Percentiles rank a stretch among this genome's conserved stretches.
These are phyloP conservation scores for Sitta carolinensis DNA, from an alignment of 2,797 vertebrate genomes.

Conservation along the genomic window DNA sequence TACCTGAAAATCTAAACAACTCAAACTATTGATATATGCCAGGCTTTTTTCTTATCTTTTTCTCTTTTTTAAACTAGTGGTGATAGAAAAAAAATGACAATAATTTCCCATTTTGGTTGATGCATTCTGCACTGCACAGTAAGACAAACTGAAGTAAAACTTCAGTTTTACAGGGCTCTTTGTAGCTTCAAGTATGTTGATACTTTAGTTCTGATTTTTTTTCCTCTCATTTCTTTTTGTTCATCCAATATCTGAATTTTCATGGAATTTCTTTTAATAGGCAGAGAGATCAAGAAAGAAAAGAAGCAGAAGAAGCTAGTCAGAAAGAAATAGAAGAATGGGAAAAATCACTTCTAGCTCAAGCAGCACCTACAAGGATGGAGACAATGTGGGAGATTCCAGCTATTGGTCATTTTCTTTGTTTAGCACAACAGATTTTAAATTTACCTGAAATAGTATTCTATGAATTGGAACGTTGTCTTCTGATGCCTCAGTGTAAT, in stretches of 20 bases:
- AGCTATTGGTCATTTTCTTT: slow-evolving; percentile 97
- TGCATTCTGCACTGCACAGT: neutral
- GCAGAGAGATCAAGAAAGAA: slow-evolving; percentile 93
- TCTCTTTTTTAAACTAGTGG: neutral
- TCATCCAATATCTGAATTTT: neutral
- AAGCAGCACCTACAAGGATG: slow-evolving; percentile 86
- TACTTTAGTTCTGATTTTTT: neutral
- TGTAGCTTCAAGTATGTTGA: neutral
- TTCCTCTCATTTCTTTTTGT: neutral
- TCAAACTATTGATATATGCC: neutral
- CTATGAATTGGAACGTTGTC: slow-evolving; percentile 95
- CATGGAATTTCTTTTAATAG: slow-evolving; percentile 74
- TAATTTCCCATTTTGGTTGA: neutral
- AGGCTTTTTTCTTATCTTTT: neutral
- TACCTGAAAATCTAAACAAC: neutral
- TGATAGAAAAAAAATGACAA: neutral
- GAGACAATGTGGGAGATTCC: slow-evolving; percentile 96
- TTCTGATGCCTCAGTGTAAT: slow-evolving; percentile 96
- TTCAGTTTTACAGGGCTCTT: neutral
- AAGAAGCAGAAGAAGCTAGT: slow-evolving; percentile 93
- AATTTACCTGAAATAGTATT: slow-evolving; percentile 97
- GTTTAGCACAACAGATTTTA: slow-evolving; percentile 93
- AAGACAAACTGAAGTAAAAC: neutral
- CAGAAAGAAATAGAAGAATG: slow-evolving; percentile 96
- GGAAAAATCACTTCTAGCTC: slow-evolving; percentile 87